Percentiles rank a stretch among this genome's conserved stretches.
Evolutionary conservation across 1,140 invertebrate genomes (phyloP).

Genomic region (Aphelinus certus): DNA sequence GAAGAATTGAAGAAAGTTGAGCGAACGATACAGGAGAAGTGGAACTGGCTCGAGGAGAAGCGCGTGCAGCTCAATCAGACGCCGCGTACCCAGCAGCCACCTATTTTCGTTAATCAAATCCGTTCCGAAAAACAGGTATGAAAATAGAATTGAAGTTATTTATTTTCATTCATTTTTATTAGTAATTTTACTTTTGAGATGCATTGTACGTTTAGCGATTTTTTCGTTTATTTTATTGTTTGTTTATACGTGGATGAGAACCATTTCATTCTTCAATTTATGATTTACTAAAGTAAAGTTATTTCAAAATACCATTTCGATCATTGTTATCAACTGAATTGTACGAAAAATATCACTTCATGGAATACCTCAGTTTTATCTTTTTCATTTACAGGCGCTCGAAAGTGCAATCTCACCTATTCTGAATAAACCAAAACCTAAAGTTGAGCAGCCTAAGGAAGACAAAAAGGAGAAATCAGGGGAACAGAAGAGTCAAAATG

Average conservation of each 20-base stretch:
- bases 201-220: too few relatives aligned
- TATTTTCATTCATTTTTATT: not conserved
- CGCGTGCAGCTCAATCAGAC: constrained; percentile 70
- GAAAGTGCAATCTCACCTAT: constrained; percentile 78
- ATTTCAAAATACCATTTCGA: not conserved
- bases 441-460: constrained; percentile 66
- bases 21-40: constrained; percentile 67
- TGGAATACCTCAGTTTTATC: constrained; percentile 10
- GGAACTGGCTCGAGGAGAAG: constrained; percentile 79
- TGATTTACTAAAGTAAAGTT: too few relatives aligned
- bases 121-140: constrained; percentile 75
- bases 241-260: too few relatives aligned
- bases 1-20: constrained; percentile 81
- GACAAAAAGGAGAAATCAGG: constrained; percentile 47
- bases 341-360: constrained; percentile 7
- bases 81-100: constrained; percentile 73
- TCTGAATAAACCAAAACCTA: constrained; percentile 87
- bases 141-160: not conserved
- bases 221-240: too few relatives aligned
- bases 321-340: not conserved
- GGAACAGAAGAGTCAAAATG: constrained; percentile 50
- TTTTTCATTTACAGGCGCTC: constrained; percentile 66
- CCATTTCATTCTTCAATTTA: too few relatives aligned
- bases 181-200: too few relatives aligned
- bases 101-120: constrained; percentile 81